Conservation (phyloP, 2,113 vertebrate genomes). For the Leiothrix lutea region DNA sequence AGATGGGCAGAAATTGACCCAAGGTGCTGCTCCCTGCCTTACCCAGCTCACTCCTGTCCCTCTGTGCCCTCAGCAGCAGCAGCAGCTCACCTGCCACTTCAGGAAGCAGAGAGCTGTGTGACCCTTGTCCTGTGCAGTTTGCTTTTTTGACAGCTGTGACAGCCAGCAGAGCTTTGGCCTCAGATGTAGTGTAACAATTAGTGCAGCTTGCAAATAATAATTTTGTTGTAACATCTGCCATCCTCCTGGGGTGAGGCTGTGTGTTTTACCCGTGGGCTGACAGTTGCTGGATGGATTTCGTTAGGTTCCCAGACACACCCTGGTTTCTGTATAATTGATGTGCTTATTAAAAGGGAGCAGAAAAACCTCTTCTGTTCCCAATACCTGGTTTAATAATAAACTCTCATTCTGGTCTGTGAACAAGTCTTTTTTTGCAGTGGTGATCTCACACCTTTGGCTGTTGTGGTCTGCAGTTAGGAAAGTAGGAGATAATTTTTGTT, state of each 20-base stretch:
- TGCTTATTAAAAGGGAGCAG: constrained; percentile 20
- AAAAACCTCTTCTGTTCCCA: background rate
- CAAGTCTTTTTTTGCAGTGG: background rate
- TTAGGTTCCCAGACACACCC: constrained; percentile 69
- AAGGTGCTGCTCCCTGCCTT: background rate
- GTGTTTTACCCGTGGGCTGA: constrained; percentile 42
- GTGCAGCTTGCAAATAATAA: constrained; percentile 30
- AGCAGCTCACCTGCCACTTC: accelerated
- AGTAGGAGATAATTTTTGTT: background rate
- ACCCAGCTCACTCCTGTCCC: background rate
- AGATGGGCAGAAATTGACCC: background rate
- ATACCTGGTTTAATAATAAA: background rate
- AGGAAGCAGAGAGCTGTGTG: background rate
- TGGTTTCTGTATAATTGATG: constrained; percentile 52
- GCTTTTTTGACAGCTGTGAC: background rate
- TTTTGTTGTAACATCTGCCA: constrained; percentile 47
- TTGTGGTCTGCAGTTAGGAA: background rate
- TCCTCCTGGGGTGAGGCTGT: constrained; percentile 49
- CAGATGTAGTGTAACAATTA: background rate
- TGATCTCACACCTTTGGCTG: background rate
- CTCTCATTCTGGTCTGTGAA: background rate
- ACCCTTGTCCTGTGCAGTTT: background rate
- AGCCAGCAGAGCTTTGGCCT: constrained; percentile 3
- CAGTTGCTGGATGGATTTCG: constrained; percentile 11
- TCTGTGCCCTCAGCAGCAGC: accelerated